These are phyloP conservation scores for Hemitrygon akajei DNA, from an alignment of 2,797 vertebrate species.

Conservation along the genomic window DNA sequence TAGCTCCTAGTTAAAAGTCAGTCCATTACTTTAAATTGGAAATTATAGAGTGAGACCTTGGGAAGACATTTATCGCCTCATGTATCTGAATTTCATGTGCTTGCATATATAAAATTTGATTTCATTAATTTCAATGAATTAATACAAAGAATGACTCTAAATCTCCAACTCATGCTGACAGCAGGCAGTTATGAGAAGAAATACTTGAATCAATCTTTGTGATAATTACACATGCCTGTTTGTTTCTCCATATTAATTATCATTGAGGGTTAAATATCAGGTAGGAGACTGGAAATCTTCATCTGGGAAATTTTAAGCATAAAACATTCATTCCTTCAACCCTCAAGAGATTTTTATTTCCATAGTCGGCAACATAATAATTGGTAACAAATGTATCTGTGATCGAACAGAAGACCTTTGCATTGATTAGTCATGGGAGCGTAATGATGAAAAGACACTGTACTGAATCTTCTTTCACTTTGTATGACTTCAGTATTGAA, in stretches of 20 bases:
- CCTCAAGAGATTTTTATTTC: not conserved
- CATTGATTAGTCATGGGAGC: not conserved
- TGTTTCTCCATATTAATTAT: not conserved
- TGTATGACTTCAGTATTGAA: not conserved
- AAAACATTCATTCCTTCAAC: not conserved
- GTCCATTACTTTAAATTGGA: not conserved
- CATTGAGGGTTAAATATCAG: not conserved
- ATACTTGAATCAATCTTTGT: not conserved
- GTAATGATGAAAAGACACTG: not conserved
- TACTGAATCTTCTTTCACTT: not conserved
- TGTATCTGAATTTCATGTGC: too few relatives aligned
- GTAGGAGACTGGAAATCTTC: not conserved
- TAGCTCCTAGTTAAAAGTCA: too few relatives aligned
- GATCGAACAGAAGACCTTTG: not conserved
- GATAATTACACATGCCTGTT: not conserved
- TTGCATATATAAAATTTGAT: too few relatives aligned
- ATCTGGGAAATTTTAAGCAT: not conserved
- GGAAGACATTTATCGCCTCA: too few relatives aligned
- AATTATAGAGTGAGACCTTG: not conserved
- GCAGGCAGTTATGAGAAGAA: not conserved
- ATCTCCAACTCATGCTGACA: not conserved
- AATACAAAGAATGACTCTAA: too few relatives aligned
- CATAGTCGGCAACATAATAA: not conserved
- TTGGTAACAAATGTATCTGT: not conserved
- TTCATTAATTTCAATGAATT: too few relatives aligned